phyloP scores from a whole-genome alignment of 2,888 invertebrate genomes.

The Amiota mariae region DNA sequence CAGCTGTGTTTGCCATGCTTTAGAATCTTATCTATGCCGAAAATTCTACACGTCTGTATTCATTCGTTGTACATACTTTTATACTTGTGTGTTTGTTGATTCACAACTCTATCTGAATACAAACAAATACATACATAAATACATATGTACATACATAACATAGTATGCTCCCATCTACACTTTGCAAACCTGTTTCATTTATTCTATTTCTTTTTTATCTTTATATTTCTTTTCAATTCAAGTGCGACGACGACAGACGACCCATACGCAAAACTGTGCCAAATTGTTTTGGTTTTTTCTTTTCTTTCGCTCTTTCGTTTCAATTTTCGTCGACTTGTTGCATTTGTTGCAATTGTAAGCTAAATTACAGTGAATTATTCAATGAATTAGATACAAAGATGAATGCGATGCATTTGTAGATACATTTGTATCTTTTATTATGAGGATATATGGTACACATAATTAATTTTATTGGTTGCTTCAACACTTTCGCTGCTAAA shows the following conservation, averaged over 20 bases:
- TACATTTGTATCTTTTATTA: no score
- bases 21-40: no score
- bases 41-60: background rate
- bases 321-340: conserved; percentile 1
- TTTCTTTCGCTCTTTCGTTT: background rate
- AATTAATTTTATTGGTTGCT: no score
- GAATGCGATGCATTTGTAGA: no score
- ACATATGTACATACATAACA: background rate
- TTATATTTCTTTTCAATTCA: background rate
- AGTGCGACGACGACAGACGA: background rate
- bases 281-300: background rate
- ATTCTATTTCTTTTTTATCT: conserved; percentile 3
- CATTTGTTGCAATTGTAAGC: no score
- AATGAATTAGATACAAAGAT: no score
- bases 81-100: conserved; percentile 2
- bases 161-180: background rate
- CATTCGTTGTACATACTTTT: background rate
- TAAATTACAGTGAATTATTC: no score
- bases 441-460: no score
- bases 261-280: conserved; percentile 19
- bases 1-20: no score
- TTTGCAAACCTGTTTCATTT: conserved; percentile 5
- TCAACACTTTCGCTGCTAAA: no score
- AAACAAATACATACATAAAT: no score
- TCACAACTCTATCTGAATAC: conserved; percentile 11